Evolutionary conservation across 2,113 vertebrate genomes (phyloP).

Genomic region (Leptosomus discolor): DNA sequence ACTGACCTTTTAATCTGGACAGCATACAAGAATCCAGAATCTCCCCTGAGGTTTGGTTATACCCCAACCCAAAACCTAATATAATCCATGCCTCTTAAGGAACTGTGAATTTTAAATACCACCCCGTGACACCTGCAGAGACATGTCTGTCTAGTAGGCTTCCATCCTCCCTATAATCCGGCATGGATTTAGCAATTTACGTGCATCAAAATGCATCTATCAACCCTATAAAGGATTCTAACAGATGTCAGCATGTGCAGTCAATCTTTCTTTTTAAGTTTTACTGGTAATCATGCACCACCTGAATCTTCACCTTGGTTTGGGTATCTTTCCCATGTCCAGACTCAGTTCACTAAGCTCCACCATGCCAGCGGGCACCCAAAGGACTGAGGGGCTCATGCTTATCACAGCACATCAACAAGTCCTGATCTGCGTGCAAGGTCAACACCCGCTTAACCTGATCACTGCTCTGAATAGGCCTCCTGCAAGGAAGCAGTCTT

Average conservation of each 20-base stretch:
- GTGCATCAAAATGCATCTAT: not conserved
- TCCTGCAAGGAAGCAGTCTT: not conserved
- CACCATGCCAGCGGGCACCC: not conserved
- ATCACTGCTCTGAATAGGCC: fast-evolving
- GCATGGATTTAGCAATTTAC: not conserved
- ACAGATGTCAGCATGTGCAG: not conserved
- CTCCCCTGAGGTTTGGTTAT: not conserved
- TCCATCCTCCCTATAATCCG: not conserved
- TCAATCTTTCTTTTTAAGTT: not conserved
- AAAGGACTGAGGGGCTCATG: not conserved
- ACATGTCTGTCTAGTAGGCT: not conserved
- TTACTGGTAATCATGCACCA: not conserved
- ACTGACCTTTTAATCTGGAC: not conserved
- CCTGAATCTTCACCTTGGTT: not conserved
- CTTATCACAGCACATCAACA: not conserved
- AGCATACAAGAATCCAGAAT: not conserved
- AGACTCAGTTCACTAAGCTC: not conserved
- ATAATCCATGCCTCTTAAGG: not conserved
- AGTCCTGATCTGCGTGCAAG: not conserved
- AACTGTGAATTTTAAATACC: not conserved
- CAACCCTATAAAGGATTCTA: not conserved
- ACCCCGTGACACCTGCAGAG: not conserved
- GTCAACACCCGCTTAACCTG: not conserved
- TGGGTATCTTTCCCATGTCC: not conserved
- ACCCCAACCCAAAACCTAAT: not conserved